phyloP scores from a whole-genome alignment of 1,140 invertebrate species.

The Caenorhabditis brenneri region DNA sequence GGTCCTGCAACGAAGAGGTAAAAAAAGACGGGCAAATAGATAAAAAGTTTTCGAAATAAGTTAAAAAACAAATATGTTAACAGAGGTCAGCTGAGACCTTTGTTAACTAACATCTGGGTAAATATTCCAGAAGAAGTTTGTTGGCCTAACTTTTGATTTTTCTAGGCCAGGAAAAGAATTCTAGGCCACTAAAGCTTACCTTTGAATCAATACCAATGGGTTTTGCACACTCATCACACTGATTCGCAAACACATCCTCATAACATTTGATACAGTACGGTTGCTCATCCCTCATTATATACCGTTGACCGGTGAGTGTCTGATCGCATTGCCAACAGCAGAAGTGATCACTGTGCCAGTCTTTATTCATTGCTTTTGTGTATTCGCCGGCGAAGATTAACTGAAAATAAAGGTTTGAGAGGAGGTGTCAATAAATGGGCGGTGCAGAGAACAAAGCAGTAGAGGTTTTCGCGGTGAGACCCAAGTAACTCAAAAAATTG shows the following conservation, averaged over 20 bases:
- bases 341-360: constrained; percentile 98
- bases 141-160: no score
- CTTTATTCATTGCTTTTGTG: constrained; percentile 98
- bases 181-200: constrained; percentile 76
- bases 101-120: no score
- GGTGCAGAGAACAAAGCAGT: no score
- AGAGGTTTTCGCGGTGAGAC: no score
- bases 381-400: constrained; percentile 99
- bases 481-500: no score
- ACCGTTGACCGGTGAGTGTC: constrained; percentile 93
- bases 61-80: neutral
- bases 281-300: constrained; percentile 95
- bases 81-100: neutral
- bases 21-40: neutral
- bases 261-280: constrained; percentile 99
- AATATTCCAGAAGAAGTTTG: no score
- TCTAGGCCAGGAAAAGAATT: no score
- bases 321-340: constrained; percentile 91
- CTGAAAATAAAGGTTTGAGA: constrained; percentile 75
- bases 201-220: constrained; percentile 99
- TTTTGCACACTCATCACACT: constrained; percentile 96
- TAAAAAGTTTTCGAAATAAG: neutral
- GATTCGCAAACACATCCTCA: constrained; percentile 96
- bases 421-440: no score
- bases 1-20: constrained; percentile 80